Percentiles rank a stretch among this genome's conserved stretches.
Evolutionary conservation across 2,888 invertebrate genomes (phyloP).

Genomic region (Chelonus formosanus): DNA sequence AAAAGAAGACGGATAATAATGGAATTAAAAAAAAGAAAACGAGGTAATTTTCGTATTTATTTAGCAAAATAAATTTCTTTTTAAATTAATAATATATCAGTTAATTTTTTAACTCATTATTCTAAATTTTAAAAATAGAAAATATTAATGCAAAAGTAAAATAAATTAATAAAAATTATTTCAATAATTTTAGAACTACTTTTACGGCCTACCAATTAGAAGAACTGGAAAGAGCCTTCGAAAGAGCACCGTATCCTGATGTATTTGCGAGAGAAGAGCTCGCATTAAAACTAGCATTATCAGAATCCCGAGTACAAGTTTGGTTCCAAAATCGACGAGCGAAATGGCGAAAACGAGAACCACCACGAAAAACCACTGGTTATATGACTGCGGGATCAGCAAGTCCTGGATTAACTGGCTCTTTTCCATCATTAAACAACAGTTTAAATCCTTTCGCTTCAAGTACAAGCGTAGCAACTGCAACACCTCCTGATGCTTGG

Average conservation of each 20-base stretch:
- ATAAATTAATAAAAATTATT: slow-evolving; percentile 12
- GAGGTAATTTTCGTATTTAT: slow-evolving; percentile 70
- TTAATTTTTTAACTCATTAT: neutral
- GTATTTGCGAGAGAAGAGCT: slow-evolving; percentile 95
- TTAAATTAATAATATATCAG: slow-evolving; percentile 10
- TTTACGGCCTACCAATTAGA: slow-evolving; percentile 95
- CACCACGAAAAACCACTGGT: slow-evolving; percentile 83
- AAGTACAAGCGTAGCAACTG: slow-evolving; percentile 63
- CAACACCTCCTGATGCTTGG: slow-evolving; percentile 81
- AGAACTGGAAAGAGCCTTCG: slow-evolving; percentile 92
- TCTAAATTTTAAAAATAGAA: too few relatives aligned
- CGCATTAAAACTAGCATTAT: slow-evolving; percentile 87
- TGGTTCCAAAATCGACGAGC: slow-evolving; percentile 93
- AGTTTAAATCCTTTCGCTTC: slow-evolving; percentile 72
- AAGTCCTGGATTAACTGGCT: slow-evolving; percentile 58
- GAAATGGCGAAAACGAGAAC: slow-evolving; percentile 94
- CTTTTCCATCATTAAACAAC: slow-evolving; percentile 70
- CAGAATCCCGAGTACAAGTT: slow-evolving; percentile 80
- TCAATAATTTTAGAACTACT: slow-evolving; percentile 77
- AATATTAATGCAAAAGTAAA: too few relatives aligned
- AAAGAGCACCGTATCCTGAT: slow-evolving; percentile 95
- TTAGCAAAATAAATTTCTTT: neutral
- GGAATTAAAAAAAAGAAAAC: slow-evolving; percentile 93
- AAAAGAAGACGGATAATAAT: slow-evolving; percentile 85
- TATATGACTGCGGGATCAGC: slow-evolving; percentile 64